Base-by-base conservation (phyloP, 2,888 invertebrate genomes). In the Pandemis corylana region DNA sequence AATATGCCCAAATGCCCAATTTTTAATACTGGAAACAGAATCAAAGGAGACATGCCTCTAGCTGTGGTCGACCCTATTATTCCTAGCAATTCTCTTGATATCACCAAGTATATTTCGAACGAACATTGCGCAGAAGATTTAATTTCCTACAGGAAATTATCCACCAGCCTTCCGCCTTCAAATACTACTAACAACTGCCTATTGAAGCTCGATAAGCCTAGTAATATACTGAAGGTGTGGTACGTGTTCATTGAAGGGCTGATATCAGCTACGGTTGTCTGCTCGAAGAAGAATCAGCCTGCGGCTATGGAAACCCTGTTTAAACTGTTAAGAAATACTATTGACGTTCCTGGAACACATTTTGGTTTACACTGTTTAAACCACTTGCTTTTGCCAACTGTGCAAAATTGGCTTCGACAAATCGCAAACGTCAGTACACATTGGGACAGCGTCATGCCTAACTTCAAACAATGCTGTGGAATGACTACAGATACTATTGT, bases 401-500 rank as follows among this genome's bases (percentile, higher is more conserved):
- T 99, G 15, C 99, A 99, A 91, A 97, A 97, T 83, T 99, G 99
- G 99, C 92, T 99, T 76, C 95, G 98, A 12, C 96, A 97, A 87
- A 96, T 96, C 28, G 95, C 96, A 15, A 96, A 97, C 80, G 96
- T 96, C 7, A 96, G 96, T 80, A 95, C 96, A 78, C 95, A 97
- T 77, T 96, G 97, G 96, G 96, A 97, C 80, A 95, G 95, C 79
- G 96, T 97, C 68, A 97, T 97, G 87, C 97, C 98, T 78, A 98
- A 98, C 89, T 99, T 99, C 85, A 99, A 99, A 85, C 99, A 99
- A 86, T 98, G 98, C 85, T 98, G 98, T 84, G 99, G 99, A 9
- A 96, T 98, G 90, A 97, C 98, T 12, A 98, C 98, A 0, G 99
- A 99, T 85, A 95, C 98, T 46, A 96, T 98, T 51, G 99, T 99